Base-by-base conservation (phyloP, 2,113 vertebrate genomes). In the Alouatta palliata region DNA sequence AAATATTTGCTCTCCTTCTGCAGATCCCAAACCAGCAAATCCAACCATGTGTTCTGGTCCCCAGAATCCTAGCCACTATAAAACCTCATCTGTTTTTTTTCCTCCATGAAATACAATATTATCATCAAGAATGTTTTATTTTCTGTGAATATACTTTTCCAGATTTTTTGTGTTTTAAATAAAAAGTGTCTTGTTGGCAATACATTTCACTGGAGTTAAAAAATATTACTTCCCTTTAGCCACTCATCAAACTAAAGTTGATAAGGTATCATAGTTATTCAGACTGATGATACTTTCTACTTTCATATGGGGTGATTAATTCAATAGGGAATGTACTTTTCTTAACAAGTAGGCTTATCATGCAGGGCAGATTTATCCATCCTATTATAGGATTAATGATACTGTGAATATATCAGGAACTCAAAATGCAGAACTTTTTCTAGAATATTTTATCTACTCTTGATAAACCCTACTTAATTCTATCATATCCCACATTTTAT, bases 291-390 rank as follows among this genome's bases (percentile, higher is more conserved):
- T 95, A 96, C 77, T 97, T 97, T 92, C 66, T 0, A 0, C 81
- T 97, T 97, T 95, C 81, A 56, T 91, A 92, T 21, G 8, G n/a
- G 37, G 40, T 96, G 97, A 97, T 98, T 97, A 98, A 97, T 97
- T 97, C 77, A 96, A 94, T 85, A 96, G 95, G 88, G 82, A 97
- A 96, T 97, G 66, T 92, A 96, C 90, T 96, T 95, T 27, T 90
- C 52, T 97, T 96, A 97, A 97, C 95, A 97, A 97, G 90, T 94
- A 96, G 68, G 85, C 96, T 98, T 97, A 97, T 98, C 96, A 96
- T 89, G 27, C 61, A 95, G 66, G 96, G 90, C 96, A 98, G 96
- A 97, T 96, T 95, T 97, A 96, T 79, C 88, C 94, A 96, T 92
- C 84, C 91, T 96, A 94, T 98, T 96, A 96, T 68, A 58, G 92